These are phyloP conservation scores for Ophion obscuratus DNA, from an alignment of 2,888 invertebrate genomes.

Conservation along the genomic window DNA sequence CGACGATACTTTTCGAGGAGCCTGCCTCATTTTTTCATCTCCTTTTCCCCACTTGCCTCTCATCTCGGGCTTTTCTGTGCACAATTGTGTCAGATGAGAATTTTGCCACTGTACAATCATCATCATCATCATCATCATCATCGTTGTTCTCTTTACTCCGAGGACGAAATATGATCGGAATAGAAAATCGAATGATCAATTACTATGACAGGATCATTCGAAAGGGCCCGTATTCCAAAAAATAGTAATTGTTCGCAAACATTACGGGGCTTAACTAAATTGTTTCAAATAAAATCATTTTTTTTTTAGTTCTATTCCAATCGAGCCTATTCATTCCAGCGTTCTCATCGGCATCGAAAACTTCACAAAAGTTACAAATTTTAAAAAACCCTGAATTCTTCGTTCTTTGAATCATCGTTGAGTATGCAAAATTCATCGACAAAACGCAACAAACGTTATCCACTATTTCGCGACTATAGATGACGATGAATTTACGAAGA, in stretches of 20 bases:
- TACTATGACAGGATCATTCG: neutral
- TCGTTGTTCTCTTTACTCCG: neutral
- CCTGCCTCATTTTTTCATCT: slow-evolving; percentile 29
- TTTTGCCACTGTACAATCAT: slow-evolving; percentile 16
- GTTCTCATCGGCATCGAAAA: slow-evolving; percentile 3
- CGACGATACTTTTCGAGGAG: slow-evolving; percentile 65
- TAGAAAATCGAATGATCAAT: neutral
- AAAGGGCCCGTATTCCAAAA: no score
- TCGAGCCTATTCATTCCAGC: neutral
- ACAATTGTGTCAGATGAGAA: slow-evolving; percentile 33
- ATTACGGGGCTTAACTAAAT: no score
- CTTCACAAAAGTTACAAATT: neutral
- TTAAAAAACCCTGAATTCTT: slow-evolving; percentile 1
- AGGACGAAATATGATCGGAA: no score
- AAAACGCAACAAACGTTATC: slow-evolving; percentile 20
- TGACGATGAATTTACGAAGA: neutral
- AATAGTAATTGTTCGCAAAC: no score
- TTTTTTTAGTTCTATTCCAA: slow-evolving; percentile 19
- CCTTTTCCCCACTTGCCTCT: neutral
- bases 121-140: slow-evolving; percentile 3
- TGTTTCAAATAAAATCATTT: neutral
- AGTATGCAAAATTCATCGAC: slow-evolving; percentile 14
- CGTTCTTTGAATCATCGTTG: neutral
- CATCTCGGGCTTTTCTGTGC: slow-evolving; percentile 34
- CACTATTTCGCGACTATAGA: slow-evolving; percentile 2